Evolutionary conservation across 1,140 invertebrate species (phyloP), one percentile per base, ranked within the genome.

Genomic region (Danaus plexippus): DNA sequence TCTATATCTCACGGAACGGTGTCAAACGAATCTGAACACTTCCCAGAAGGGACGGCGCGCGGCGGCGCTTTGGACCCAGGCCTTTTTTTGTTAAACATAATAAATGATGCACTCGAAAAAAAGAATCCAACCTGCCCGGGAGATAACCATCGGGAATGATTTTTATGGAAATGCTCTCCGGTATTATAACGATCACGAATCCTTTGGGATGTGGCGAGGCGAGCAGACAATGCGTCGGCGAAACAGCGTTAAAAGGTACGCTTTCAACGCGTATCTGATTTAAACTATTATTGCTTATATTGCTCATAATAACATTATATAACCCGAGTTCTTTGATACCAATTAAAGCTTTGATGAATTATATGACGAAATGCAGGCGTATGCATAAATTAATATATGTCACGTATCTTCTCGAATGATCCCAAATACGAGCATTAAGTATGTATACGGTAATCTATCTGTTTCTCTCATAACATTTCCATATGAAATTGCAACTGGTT

Each of bases 151-250:
- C 83, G 55, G 71, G 74, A 80, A 83, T 80, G 67, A 87, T 85
- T 87, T 86, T 87, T 87, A 87, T 87, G 81, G 81, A 82, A 87
- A 87, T 83, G 71, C 71, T 80, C 72, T 55, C 73, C 75, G 79
- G 77, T 80, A 86, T 85, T 78, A 82, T 86, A 83, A 82, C 67
- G 72, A 80, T 79, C 73, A 78, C 69, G 66, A 80, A 79, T 84
- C 80, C 81, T 85, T 85, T 80, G 80, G 78, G 80, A 80, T 77
- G 80, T 76, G 71, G 64, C 69, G 77, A 71, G 75, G 72, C 77
- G 75, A 71, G 77, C 81, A 87, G 83, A 87, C 83, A 87, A 87
- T 85, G 59, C 69, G 83, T 84, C 83, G 80, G 81, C 79, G 61
- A 72, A 75, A 64, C 61, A 58, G 58, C 66, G 58, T 49, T 53